phyloP scores from a whole-genome alignment of 1,140 invertebrate species.

The Scaptomyza graminum region DNA sequence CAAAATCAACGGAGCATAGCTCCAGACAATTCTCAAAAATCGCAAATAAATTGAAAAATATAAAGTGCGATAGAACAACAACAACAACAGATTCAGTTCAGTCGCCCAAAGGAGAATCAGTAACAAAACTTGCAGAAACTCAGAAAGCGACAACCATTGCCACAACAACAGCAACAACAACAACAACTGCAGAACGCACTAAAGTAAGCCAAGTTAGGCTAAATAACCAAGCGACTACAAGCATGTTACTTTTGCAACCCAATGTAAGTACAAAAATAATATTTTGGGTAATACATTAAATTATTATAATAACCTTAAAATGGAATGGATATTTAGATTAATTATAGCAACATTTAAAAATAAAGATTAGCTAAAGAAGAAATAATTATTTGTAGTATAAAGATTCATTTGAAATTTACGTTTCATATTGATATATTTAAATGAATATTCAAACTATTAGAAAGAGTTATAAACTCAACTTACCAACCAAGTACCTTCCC shows the following conservation, averaged over 20 bases:
- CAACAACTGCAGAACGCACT: constrained; percentile 36
- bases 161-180: constrained; percentile 35
- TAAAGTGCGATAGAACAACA: constrained; percentile 44
- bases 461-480: no score
- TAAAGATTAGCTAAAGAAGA: no score
- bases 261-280: constrained; percentile 64
- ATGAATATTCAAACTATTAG: no score
- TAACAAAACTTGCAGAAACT: constrained; percentile 18
- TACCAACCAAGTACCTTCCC: no score
- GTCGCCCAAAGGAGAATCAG: constrained; percentile 18
- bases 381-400: no score
- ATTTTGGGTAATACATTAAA: no score
- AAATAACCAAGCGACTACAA: constrained; percentile 74
- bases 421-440: no score
- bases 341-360: no score
- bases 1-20: constrained; percentile 16
- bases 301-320: no score
- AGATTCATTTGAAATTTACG: no score
- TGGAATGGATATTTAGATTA: no score
- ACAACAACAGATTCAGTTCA: constrained; percentile 22
- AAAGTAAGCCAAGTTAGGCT: constrained; percentile 75
- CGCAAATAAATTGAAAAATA: constrained; percentile 47
- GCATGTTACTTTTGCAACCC: constrained; percentile 84
- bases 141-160: constrained; percentile 16
- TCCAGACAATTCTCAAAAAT: constrained; percentile 6